These are phyloP conservation scores for Cherax quadricarinatus DNA, from an alignment of 1,140 invertebrate genomes.

Conservation along the genomic window DNA sequence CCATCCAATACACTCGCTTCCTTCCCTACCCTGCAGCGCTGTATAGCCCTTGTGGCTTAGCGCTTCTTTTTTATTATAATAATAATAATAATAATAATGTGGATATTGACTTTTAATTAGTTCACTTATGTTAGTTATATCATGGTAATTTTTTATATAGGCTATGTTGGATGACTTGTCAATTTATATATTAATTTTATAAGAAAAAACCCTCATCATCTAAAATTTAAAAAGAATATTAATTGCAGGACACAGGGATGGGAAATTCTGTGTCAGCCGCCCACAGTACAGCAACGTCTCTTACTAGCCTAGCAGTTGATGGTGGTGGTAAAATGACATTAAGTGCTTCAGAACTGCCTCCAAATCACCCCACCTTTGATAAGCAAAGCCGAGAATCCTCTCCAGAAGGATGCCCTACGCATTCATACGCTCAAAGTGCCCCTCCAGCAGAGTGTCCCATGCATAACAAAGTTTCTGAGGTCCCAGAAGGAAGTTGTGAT, in stretches of 20 bases:
- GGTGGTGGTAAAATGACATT: background rate
- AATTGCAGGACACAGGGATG: conserved; percentile 10
- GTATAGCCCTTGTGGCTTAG: too few species aligned
- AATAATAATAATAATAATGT: too few species aligned
- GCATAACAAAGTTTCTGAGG: conserved; percentile 4
- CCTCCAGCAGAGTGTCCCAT: conserved; percentile 48
- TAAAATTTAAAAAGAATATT: background rate
- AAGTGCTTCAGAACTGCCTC: conserved; percentile 20
- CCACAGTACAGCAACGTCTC: conserved; percentile 42
- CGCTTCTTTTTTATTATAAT: too few species aligned
- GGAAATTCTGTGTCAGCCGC: conserved; percentile 60
- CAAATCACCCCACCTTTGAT: background rate
- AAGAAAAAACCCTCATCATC: too few species aligned
- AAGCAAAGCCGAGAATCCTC: background rate
- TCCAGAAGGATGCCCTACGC: conserved; percentile 20
- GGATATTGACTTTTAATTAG: too few species aligned
- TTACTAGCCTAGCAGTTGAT: conserved; percentile 37
- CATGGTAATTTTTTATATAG: too few species aligned
- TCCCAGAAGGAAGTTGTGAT: background rate
- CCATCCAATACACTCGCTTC: too few species aligned
- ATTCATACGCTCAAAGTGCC: background rate
- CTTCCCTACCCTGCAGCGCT: too few species aligned
- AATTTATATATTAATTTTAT: too few species aligned
- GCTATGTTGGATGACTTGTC: too few species aligned
- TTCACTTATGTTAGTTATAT: too few species aligned